A percentile compares a stretch with the other conserved stretches of the same genome.
Evolutionary conservation across 2,113 vertebrate genomes (phyloP).

Genomic region (Heterotis niloticus): DNA sequence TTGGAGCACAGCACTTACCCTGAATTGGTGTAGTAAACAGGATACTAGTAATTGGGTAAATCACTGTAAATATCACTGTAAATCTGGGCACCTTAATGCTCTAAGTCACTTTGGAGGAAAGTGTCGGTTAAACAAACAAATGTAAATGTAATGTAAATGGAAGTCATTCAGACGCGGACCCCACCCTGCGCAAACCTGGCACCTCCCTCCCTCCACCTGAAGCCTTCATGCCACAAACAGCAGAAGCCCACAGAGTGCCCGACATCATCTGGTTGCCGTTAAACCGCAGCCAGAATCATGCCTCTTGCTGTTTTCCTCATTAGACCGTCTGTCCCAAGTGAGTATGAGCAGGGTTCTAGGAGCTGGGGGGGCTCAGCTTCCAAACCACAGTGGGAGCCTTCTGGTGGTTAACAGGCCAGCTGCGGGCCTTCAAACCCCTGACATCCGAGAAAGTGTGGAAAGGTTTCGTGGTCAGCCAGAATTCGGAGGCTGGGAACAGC

Average conservation of each 20-base stretch:
- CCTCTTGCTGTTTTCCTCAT: constrained; percentile 50
- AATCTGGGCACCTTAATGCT: no score
- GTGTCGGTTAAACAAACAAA: no score
- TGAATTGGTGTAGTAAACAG: no score
- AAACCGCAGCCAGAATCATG: constrained; percentile 35
- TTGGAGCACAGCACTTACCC: no score
- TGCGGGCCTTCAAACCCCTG: constrained; percentile 31
- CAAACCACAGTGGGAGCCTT: not conserved
- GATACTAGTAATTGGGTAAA: not conserved
- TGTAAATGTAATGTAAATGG: no score
- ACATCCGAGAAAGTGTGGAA: constrained; percentile 31
- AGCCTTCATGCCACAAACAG: constrained; percentile 40
- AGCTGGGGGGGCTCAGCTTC: not conserved
- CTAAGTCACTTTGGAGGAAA: no score
- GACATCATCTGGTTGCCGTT: constrained; percentile 56
- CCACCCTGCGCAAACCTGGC: constrained; percentile 40
- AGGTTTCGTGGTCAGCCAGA: not conserved
- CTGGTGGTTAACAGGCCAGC: constrained; percentile 33
- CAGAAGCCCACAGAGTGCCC: constrained; percentile 15
- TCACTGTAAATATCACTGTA: no score
- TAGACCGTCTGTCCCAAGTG: constrained; percentile 34
- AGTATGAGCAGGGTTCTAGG: constrained; percentile 9
- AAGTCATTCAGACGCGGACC: constrained; percentile 35
- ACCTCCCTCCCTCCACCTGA: constrained; percentile 29
- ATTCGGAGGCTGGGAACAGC: not conserved